These are phyloP conservation scores for Xestia ashworthii DNA, from an alignment of 2,888 invertebrate species.

Conservation along the genomic window DNA sequence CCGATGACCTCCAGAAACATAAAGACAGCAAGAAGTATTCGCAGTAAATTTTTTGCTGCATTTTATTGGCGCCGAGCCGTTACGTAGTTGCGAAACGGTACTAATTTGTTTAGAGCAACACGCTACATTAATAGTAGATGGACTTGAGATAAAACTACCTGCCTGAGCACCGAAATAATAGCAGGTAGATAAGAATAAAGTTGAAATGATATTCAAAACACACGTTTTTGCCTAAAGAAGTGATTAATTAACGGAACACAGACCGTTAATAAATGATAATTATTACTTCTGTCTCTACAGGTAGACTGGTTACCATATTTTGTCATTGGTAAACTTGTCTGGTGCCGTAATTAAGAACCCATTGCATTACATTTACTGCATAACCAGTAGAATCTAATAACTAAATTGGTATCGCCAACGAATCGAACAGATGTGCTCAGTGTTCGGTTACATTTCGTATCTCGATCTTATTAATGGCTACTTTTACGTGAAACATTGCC, in stretches of 20 bases:
- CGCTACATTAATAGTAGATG: slow-evolving; percentile 21
- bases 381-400: slow-evolving; percentile 39
- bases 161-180: slow-evolving; percentile 20
- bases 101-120: slow-evolving; percentile 55
- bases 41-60: slow-evolving; percentile 49
- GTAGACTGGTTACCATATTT: slow-evolving; percentile 19
- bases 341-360: slow-evolving; percentile 34
- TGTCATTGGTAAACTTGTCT: slow-evolving; percentile 41
- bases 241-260: slow-evolving; percentile 2
- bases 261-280: slow-evolving; percentile 25
- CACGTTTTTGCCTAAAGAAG: slow-evolving; percentile 1
- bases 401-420: slow-evolving; percentile 46
- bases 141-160: slow-evolving; percentile 34
- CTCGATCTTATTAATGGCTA: slow-evolving; percentile 46
- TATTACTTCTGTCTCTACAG: slow-evolving; percentile 21
- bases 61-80: slow-evolving; percentile 53
- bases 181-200: slow-evolving; percentile 21
- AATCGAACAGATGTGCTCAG: slow-evolving; percentile 50
- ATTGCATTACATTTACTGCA: slow-evolving; percentile 36
- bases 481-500: slow-evolving; percentile 47
- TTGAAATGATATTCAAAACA: slow-evolving; percentile 21
- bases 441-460: slow-evolving; percentile 50
- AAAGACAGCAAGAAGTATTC: slow-evolving; percentile 47
- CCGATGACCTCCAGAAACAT: slow-evolving; percentile 61
- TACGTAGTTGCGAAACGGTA: slow-evolving; percentile 60